A percentile compares a stretch with the other conserved stretches of the same genome.
These are phyloP conservation scores for Netelia fuscicornis DNA, from an alignment of 2,888 invertebrate genomes.

Conservation along the genomic window DNA sequence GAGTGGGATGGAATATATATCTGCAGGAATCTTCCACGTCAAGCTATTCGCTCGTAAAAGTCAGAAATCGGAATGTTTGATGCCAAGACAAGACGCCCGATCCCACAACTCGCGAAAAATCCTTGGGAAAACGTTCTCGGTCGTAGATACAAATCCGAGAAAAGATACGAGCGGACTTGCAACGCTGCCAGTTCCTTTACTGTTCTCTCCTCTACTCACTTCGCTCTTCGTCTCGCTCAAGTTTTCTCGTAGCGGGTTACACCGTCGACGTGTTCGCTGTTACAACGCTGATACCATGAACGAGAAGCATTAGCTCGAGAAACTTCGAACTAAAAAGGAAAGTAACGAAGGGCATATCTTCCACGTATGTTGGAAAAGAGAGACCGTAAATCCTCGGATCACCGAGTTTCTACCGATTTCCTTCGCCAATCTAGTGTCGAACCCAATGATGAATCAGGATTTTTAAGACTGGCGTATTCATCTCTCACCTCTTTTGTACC, in stretches of 20 bases:
- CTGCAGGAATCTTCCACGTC: conserved; percentile 39
- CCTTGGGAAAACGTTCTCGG: conserved; percentile 29
- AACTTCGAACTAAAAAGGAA: conserved; percentile 14
- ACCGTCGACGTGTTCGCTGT: conserved; percentile 10
- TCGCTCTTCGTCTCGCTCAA: conserved; percentile 10
- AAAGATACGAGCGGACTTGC: conserved; percentile 39
- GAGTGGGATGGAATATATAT: conserved; percentile 5
- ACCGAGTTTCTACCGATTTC: conserved; percentile 59
- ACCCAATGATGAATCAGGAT: conserved; percentile 79
- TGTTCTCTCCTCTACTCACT: neutral
- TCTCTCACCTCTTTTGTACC: conserved; percentile 36
- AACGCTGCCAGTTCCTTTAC: neutral
- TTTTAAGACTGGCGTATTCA: conserved; percentile 75
- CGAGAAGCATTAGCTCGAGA: conserved; percentile 21
- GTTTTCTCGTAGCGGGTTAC: conserved; percentile 23
- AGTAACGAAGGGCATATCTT: conserved; percentile 68
- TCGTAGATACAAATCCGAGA: conserved; percentile 46
- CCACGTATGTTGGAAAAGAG: conserved; percentile 62
- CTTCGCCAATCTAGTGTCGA: conserved; percentile 17
- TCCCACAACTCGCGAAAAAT: neutral
- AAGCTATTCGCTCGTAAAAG: conserved; percentile 53
- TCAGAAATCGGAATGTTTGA: conserved; percentile 51
- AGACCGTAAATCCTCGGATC: conserved; percentile 77
- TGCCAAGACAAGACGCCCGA: conserved; percentile 20
- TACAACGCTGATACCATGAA: neutral